Conservation (phyloP, 2,113 vertebrate genomes). For the Carassius gibelio region DNA sequence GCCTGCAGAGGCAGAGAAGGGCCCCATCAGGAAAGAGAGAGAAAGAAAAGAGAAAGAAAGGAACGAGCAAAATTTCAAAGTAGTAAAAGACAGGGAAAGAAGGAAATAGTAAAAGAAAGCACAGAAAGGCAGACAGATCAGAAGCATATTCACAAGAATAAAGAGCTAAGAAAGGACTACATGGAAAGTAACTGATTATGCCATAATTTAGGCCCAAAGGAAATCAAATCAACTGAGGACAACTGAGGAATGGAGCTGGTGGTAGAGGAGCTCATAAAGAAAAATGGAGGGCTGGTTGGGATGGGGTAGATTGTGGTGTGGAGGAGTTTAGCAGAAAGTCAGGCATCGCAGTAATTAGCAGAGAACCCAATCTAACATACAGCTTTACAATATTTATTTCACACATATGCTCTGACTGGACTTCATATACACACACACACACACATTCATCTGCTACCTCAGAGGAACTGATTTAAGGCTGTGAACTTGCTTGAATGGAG, state of each 20-base stretch:
- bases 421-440: background rate
- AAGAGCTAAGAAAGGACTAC: constrained; percentile 65
- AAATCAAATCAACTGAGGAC: background rate
- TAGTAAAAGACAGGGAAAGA: background rate
- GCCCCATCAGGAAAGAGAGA: constrained; percentile 83
- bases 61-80: background rate
- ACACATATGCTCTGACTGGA: background rate
- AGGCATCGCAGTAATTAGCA: constrained; percentile 61
- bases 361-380: background rate
- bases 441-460: background rate
- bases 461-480: background rate
- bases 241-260: constrained; percentile 8
- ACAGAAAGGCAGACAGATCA: background rate
- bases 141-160: constrained; percentile 44
- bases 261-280: background rate
- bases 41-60: constrained; percentile 38
- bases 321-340: constrained; percentile 57
- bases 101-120: background rate
- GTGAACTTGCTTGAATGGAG: background rate
- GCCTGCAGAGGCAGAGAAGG: constrained; percentile 95
- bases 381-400: background rate
- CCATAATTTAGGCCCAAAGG: background rate
- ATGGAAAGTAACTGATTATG: background rate
- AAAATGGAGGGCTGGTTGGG: background rate
- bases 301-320: background rate